Base-by-base conservation (phyloP, 2,797 vertebrate species). In the Mormyrus proboscirostris region DNA sequence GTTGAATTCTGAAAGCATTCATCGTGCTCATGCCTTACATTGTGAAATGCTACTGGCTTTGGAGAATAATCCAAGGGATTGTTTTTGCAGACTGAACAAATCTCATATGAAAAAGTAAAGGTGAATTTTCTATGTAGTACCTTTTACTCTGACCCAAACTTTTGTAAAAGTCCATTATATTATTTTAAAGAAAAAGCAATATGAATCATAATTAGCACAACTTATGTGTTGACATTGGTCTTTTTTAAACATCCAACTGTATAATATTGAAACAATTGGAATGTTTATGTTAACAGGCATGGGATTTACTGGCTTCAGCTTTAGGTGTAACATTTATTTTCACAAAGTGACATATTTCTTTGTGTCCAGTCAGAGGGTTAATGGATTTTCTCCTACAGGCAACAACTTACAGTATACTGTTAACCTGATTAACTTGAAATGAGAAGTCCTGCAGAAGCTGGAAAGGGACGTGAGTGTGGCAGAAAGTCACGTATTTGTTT, bases 171-270 rank as follows among this genome's bases (percentile, higher is more conserved):
- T 33, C 53, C 14, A 59, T 33, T 53, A 19, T 55, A 55, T 87
- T 62, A 19, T 41, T 87, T 41, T 62, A 9, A 25, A 87, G 6
- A 85, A 62, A 87, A 88, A 88, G 87, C 87, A 88, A 88, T 88
- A 88, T 88, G n/a, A 88, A 88, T 65, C n/a, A 65, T 33, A 85
- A 53, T 69, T 88, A 87, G 86, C 86, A 88, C 59, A 88, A 57
- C 14, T 19, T 65, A 16, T 88, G 9, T 25, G n/a, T 47, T 49
- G 38, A 59, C 44, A 14, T 47, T 88, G 38, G 41, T 69, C 38
- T 41, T 88, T 25, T 49, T 69, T 47, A 79, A 82, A 22, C 44
- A 47, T 5, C n/a, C 87, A 65, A 8, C 33, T 49, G 38, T 51
- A 6, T 29, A 51, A 59, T 38, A 55, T 86, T 86, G 50, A 55